Evolutionary conservation across 23 tunicate species (phyloP).

Genomic region (Trididemnum nubilum): DNA sequence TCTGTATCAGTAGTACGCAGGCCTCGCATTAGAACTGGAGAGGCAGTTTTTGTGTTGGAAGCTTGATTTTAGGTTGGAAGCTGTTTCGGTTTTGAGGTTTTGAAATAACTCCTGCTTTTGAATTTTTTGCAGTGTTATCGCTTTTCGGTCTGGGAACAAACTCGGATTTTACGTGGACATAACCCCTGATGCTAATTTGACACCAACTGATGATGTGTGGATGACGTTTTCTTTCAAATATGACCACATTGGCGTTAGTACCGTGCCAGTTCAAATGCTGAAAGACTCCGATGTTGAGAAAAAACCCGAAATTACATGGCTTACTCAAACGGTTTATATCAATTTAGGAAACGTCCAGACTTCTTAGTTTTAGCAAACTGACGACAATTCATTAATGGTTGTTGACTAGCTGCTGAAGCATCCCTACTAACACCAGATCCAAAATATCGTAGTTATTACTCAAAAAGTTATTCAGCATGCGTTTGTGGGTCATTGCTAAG

Average conservation of each 20-base stretch:
- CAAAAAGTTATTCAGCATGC: too few relatives aligned
- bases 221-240: slow-evolving; percentile 58
- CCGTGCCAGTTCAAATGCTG: slow-evolving; percentile 39
- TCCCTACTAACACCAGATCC: too few relatives aligned
- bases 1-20: too few relatives aligned
- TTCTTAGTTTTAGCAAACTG: neutral
- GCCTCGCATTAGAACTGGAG: too few relatives aligned
- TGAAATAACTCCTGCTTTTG: neutral
- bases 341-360: slow-evolving; percentile 54
- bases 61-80: too few relatives aligned
- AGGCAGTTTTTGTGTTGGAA: too few relatives aligned
- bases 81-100: too few relatives aligned
- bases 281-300: slow-evolving; percentile 31
- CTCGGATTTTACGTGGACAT: slow-evolving; percentile 67
- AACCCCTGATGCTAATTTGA: slow-evolving; percentile 48
- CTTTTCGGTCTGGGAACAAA: slow-evolving; percentile 66
- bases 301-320: slow-evolving; percentile 56
- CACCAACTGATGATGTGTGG: slow-evolving; percentile 68
- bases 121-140: slow-evolving; percentile 37
- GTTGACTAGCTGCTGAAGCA: too few relatives aligned
- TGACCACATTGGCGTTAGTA: slow-evolving; percentile 66
- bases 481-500: too few relatives aligned
- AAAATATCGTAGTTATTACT: too few relatives aligned
- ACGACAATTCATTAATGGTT: too few relatives aligned
- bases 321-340: slow-evolving; percentile 57